Evolutionary conservation across 37 sponge, comb jelly and placozoan species (phyloP), one percentile per base, ranked within the genome.

Genomic region (Lycopodina hypogea): DNA sequence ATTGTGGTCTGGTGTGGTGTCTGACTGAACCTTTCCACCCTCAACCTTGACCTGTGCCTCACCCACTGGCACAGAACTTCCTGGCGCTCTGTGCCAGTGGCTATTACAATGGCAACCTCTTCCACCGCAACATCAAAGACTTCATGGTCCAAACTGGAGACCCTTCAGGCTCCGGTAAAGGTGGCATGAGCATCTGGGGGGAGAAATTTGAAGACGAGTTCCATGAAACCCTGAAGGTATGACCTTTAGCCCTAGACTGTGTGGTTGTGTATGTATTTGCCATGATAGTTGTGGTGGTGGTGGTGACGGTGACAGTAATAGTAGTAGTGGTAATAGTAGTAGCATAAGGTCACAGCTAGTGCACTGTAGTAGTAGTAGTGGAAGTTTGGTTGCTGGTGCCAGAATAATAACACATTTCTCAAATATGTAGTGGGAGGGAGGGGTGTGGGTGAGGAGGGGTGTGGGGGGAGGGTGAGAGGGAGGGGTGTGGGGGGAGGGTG

Each of bases 121-220:
- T 98, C 61, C 96, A 95, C 83, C 77, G 96, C 45, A 94, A 96
- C 63, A 94, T 96, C 52, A 91, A 91, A 55, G 89, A 83, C 26
- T 96, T 94, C 67, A 96, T 96, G 82, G 95, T 91, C 18, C 96
- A 98, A 76, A 91, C 96, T 28, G 99, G 99, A 55, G 99, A 98
- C 70, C 99, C 99, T 2, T 88, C 88, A 55, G 92, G 89, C 6
- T 95, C 99, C 26, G 99, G 99, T 1, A 95, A 95, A 83, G 99
- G 99, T 39, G 99, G 99, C 2, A 80, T 77, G 9, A 93, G 94
- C 63, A 96, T 95, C n/a, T 98, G 99, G 99, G 94, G 90, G 19
- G 53, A 56, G 42, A 85, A 83, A 32, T 98, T 98, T 84, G 92
- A 93, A 71, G 99, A 98, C 65, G 94, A 90, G 55, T 86, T 98